Evolutionary conservation across 2,113 vertebrate genomes (phyloP), one percentile per base, ranked within the genome.

Genomic region (Dipodomys spectabilis): DNA sequence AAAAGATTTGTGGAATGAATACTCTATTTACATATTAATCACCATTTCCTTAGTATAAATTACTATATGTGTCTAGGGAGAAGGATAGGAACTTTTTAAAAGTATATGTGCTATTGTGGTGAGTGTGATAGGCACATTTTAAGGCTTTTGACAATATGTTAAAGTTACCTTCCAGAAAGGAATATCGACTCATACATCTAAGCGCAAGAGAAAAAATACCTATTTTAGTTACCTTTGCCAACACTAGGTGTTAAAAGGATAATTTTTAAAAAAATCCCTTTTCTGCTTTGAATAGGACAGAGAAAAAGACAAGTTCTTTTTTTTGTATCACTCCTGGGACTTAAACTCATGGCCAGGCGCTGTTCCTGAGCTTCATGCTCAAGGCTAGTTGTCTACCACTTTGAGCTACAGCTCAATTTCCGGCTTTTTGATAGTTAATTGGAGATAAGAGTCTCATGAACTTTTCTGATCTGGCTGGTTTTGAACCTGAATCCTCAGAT

Each of bases 121-220:
- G 65, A 69, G 44, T 0, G 68, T 82, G 39, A 82, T 15, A 18
- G 53, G 65, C 73, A 72, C 60, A 80, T 94, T 95, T 91, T 87
- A 93, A 93, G 79, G 74, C 49, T 84, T 87, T n/a, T 57, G 45
- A 89, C 80, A 80, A 35, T 91, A 80, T 87, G 91, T 96, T 93
- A 32, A 89, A 86, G 67, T n/a, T 95, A 78, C 64, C n/a, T 84
- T 93, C 75, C 64, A 87, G 79, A 94, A 85, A 92, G 44, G 27
- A 73, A 73, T 72, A 85, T 25, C 44, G 87, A 82, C 78, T 82
- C 92, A 90, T 5, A 91, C 35, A 68, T 23, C 23, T 73, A 86
- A 57, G 8, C 82, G 67, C 44, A 82, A 74, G 44, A 69, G 64
- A 72, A 19, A 86, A 72, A 72, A 77, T 88, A 53, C 7, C 25